Evolutionary conservation across 1,140 invertebrate genomes (phyloP), one percentile per base, ranked within the genome.

Genomic region (Magallana ariakensis): DNA sequence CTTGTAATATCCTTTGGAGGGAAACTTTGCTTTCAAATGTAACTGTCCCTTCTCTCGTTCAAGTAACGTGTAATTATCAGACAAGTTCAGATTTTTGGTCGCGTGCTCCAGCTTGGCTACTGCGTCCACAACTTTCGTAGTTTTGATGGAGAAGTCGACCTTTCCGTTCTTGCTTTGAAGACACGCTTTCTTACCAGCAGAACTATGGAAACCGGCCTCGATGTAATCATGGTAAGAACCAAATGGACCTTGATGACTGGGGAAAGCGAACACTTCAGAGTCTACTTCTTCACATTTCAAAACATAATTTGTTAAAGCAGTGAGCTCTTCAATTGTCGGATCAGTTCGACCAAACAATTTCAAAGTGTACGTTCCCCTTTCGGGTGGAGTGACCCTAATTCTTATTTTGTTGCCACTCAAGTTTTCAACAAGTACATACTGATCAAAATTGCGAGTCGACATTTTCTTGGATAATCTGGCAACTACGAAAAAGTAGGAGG

Each of bases 1-100:
- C 55, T 87, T 87, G 55, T 87, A 87, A 54, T 87, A 58, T 16
- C 87, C 87, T 8, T 53, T 33, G 33, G 62, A 82, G 4, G 87
- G 87, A 33, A 87, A 82, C 26, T 82, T 85, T 53, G 58, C 87
- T 62, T 85, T 85, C 1, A 87, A 46, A 9, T 56, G 11, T 7
- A 87, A 10, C 9, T 26, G 11, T 16, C 26, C 57, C 15, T 60
- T 84, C 10, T 84, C 55, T 19, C 55, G 19, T 26, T 84, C 55
- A 16, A 84, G 26, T 16, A 84, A 58, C 19, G 53, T 26, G 58
- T 84, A 84, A 26, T 60, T 84, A 84, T 60, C 55, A 26, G 57
- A 58, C 22, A n/a, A n/a, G 22, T 60, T 56, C n/a, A 84, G 15
- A 26, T 56, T 57, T 33, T 58, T 33, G 19, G 55, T 84, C 10